Conservation (phyloP, 1,140 invertebrate species). For the Daktulosphaira vitifoliae region DNA sequence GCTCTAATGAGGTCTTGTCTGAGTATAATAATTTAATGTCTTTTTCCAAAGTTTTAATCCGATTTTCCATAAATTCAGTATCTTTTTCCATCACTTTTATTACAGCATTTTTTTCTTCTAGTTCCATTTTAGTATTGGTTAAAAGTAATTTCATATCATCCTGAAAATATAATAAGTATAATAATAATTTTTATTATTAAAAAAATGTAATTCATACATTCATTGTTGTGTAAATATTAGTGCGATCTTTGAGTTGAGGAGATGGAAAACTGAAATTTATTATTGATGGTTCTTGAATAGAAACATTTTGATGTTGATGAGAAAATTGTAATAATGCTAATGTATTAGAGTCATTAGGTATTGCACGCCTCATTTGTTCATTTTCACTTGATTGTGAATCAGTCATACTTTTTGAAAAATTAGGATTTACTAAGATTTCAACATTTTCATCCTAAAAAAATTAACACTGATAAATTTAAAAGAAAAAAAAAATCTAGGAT, state of each 20-base stretch:
- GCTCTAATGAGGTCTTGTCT: not conserved
- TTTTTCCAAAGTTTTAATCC: slow-evolving; percentile 1
- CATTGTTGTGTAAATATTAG: not conserved
- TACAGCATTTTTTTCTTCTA: slow-evolving; percentile 19
- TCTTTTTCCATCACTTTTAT: slow-evolving; percentile 30
- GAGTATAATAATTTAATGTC: not conserved
- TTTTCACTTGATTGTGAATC: slow-evolving; percentile 18
- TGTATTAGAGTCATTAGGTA: slow-evolving; percentile 15
- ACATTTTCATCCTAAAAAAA: not conserved
- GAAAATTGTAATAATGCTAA: slow-evolving; percentile 15
- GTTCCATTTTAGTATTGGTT: slow-evolving; percentile 1
- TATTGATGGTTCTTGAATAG: slow-evolving; percentile 12
- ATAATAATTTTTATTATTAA: too few relatives aligned
- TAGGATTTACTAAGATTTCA: not conserved
- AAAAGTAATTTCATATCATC: slow-evolving; percentile 2
- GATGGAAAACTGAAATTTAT: slow-evolving; percentile 9
- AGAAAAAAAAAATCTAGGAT: not conserved
- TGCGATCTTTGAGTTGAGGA: not conserved
- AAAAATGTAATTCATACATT: not conserved
- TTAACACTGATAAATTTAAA: not conserved
- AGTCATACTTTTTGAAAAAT: slow-evolving; percentile 19
- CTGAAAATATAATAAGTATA: not conserved
- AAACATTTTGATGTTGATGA: slow-evolving; percentile 16
- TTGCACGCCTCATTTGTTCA: slow-evolving; percentile 17
- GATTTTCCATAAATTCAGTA: slow-evolving; percentile 4